A percentile compares a stretch with the other conserved stretches of the same genome.
phyloP scores from a whole-genome alignment of 1,140 invertebrate genomes.

The Onthophagus taurus region DNA sequence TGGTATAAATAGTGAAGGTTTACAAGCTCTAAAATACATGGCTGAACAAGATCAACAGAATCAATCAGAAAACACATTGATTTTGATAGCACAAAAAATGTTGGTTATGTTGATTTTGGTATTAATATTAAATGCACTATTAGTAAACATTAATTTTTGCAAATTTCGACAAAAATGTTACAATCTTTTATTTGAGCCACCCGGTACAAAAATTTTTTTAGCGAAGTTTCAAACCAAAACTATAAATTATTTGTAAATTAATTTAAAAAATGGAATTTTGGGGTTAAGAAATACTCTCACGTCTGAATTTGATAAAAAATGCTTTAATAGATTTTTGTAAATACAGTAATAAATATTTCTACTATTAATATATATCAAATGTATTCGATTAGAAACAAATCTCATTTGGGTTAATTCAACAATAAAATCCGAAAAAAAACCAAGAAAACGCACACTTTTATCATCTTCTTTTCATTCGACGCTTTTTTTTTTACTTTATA shows the following conservation, averaged over 20 bases:
- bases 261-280: neutral
- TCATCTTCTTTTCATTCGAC: neutral
- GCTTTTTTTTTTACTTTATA: neutral
- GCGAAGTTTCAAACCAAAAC: neutral
- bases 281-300: neutral
- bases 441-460: conserved; percentile 11
- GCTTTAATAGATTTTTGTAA: conserved; percentile 14
- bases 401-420: conserved; percentile 8
- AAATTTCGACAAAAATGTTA: neutral
- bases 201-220: neutral
- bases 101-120: too few species aligned
- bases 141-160: too few species aligned
- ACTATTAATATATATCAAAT: conserved; percentile 13
- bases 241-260: neutral
- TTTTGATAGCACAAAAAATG: too few species aligned
- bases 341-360: conserved; percentile 14
- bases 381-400: conserved; percentile 13
- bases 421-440: conserved; percentile 11
- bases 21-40: too few species aligned
- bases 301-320: conserved; percentile 9
- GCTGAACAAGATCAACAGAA: too few species aligned
- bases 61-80: too few species aligned
- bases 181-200: neutral
- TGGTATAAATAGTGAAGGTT: too few species aligned
- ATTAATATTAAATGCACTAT: too few species aligned